Conservation (phyloP, 2,797 vertebrate species). For the Aotus griseimembra region DNA sequence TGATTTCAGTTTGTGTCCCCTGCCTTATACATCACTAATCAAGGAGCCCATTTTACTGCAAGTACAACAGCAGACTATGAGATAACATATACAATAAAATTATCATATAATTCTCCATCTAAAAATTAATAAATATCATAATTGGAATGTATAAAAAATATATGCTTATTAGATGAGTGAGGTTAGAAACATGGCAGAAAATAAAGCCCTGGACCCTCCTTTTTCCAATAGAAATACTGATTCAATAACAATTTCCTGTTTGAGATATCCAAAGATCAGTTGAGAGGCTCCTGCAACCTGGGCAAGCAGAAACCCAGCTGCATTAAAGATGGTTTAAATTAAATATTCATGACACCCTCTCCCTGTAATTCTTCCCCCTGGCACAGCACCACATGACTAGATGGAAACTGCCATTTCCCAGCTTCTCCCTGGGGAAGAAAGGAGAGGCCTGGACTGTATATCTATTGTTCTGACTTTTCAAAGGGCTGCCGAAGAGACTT, state of each 20-base stretch:
- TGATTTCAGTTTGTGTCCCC: background rate
- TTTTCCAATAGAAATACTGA: background rate
- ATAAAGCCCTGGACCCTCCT: background rate
- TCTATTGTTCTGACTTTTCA: background rate
- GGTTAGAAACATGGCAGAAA: background rate
- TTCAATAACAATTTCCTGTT: background rate
- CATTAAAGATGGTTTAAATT: background rate
- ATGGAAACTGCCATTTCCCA: background rate
- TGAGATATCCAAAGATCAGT: background rate
- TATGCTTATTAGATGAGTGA: background rate
- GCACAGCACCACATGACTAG: background rate
- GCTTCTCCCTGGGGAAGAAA: background rate
- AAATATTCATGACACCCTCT: background rate
- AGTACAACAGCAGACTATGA: background rate
- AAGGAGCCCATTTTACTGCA: background rate
- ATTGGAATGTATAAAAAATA: background rate
- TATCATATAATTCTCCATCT: background rate
- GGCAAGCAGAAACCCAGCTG: background rate
- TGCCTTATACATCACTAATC: background rate
- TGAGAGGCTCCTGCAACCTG: background rate
- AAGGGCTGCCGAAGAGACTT: background rate
- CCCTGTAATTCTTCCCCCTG: background rate
- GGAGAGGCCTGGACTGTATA: too few relatives aligned
- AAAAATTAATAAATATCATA: background rate
- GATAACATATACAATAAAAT: background rate